Base-by-base conservation (phyloP, 2,113 vertebrate species). In the Megaceryle torquata region DNA sequence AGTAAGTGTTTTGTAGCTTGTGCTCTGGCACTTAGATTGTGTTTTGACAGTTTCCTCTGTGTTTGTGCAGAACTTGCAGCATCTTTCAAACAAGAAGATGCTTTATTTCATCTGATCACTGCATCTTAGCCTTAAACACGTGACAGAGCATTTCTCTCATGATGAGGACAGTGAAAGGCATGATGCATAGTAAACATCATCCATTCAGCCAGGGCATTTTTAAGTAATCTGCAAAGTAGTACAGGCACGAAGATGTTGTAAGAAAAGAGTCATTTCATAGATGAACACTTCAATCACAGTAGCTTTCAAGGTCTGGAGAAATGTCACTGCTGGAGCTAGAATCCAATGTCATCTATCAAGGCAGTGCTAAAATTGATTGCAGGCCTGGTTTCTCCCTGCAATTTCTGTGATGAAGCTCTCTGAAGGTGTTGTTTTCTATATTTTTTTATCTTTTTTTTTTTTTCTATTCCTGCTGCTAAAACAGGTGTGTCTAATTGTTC, bases 31-130 rank as follows among this genome's bases (percentile, higher is more conserved):
- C 46, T 54, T 91, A 75, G 75, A 94, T 88, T 93, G 68, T 94
- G 85, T 95, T 96, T 94, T 90, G 93, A 94, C 88, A 91, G 82
- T 86, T 95, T 78, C 39, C 26, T 67, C 85, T 80, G 50, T 83
- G 53, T 93, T 94, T 86, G 43, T 75, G 85, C 76, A 88, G 86
- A 96, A 37, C 68, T 90, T 72, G 72, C 81, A 88, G 43, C 43
- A 56, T 90, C 64, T 71, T 94, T 91, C 90, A 92, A 75, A 71
- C 33, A 80, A 56, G 54, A 80, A 93, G 68, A n/a, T 87, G 41
- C 16, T 78, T 68, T 59, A 50, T 89, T 87, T 88, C 64, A 13
- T 84, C 43, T 83, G 64, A 90, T 70, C 65, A 4, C 53, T 69
- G 50, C 70, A 10, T 10, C 13, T 89, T 86, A 78, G 77, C 83